A percentile compares a stretch with the other conserved stretches of the same genome.
Evolutionary conservation across 2,888 invertebrate genomes (phyloP).

Genomic region (Adelognathus sp.): DNA sequence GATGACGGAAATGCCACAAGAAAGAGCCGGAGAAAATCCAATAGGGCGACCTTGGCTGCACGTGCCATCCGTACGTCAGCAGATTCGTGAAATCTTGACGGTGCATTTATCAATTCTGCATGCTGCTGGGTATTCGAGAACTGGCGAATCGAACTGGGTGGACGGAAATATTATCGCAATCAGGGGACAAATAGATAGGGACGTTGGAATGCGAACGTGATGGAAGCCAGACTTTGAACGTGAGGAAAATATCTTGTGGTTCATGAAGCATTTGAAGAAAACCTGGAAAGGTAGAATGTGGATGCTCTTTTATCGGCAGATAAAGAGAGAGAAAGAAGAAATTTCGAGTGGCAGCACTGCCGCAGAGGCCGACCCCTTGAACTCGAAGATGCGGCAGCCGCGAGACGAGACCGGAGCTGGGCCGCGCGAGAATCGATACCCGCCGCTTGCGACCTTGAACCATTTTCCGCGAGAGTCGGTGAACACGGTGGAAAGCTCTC

Average conservation of each 20-base stretch:
- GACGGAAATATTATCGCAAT: neutral
- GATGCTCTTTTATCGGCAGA: neutral
- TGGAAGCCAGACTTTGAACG: too few relatives aligned
- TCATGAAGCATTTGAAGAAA: too few relatives aligned
- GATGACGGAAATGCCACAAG: neutral
- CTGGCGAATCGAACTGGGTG: neutral
- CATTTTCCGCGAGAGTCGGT: constrained; percentile 66
- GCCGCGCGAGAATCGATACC: constrained; percentile 71
- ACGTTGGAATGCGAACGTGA: too few relatives aligned
- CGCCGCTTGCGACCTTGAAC: constrained; percentile 74
- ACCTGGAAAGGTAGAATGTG: neutral
- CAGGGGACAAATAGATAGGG: neutral
- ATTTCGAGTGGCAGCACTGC: constrained; percentile 39
- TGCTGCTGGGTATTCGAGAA: neutral
- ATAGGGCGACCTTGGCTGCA: constrained; percentile 21
- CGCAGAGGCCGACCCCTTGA: constrained; percentile 67
- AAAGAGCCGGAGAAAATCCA: constrained; percentile 10
- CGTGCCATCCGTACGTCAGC: constrained; percentile 1
- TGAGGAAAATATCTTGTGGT: too few relatives aligned
- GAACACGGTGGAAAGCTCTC: constrained; percentile 32
- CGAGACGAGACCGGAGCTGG: constrained; percentile 12
- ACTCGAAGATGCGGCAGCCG: constrained; percentile 62
- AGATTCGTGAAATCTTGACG: constrained; percentile 1
- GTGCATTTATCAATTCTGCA: neutral
- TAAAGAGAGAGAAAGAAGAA: constrained; percentile 6